Evolutionary conservation across 2,797 vertebrate species (phyloP).

Genomic region (Antennarius maculatus): DNA sequence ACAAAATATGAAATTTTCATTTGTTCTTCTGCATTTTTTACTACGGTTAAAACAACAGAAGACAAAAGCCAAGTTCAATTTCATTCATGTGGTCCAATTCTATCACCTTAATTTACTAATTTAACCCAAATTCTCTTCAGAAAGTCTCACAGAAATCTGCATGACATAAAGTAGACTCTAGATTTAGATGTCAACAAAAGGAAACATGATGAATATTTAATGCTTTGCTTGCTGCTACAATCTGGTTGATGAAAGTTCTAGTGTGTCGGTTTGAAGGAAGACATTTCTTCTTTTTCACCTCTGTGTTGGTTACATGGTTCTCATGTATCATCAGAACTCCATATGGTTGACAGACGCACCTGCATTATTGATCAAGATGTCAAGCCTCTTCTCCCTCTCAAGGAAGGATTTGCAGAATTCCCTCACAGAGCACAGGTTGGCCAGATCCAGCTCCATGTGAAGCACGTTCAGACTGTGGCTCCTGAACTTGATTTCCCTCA

Average conservation of each 20-base stretch:
- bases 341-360: constrained; percentile 57
- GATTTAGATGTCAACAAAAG: too few species aligned
- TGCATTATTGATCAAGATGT: constrained; percentile 85
- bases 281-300: background rate
- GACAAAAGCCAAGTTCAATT: too few species aligned
- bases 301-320: background rate
- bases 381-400: constrained; percentile 81
- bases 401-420: constrained; percentile 81
- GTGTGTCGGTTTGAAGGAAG: background rate
- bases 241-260: background rate
- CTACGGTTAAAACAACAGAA: too few species aligned
- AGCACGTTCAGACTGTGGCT: constrained; percentile 78
- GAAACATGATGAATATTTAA: background rate
- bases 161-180: too few species aligned
- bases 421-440: constrained; percentile 79
- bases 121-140: too few species aligned
- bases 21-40: too few species aligned
- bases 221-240: background rate
- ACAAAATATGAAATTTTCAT: too few species aligned
- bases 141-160: too few species aligned
- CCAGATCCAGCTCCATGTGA: constrained; percentile 82
- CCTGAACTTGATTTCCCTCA: constrained; percentile 79
- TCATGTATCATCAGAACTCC: background rate
- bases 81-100: too few species aligned
- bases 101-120: too few species aligned